Percentiles rank a stretch among this genome's conserved stretches.
Conservation (phyloP, 2,888 invertebrate species). For the Tillus elongatus region DNA sequence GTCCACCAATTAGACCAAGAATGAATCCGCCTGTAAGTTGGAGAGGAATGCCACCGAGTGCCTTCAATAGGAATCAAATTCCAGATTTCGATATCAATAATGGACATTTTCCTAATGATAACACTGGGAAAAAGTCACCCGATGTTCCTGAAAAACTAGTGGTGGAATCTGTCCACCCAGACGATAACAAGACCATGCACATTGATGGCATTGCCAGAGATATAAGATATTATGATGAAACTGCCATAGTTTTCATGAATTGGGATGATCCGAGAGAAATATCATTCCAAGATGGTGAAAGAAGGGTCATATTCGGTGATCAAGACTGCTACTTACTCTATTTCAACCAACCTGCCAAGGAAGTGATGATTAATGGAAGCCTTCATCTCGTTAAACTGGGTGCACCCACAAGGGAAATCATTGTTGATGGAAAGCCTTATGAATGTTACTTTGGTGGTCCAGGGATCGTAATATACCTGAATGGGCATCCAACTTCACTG, state of each 20-base stretch:
- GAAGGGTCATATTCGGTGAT: slow-evolving; percentile 68
- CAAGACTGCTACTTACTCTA: slow-evolving; percentile 56
- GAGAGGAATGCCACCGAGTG: slow-evolving; percentile 24
- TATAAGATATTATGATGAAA: slow-evolving; percentile 78
- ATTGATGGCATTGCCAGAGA: slow-evolving; percentile 75
- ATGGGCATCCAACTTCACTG: slow-evolving; percentile 66
- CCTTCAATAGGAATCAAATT: slow-evolving; percentile 15
- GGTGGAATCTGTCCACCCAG: slow-evolving; percentile 45
- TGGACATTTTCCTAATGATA: background rate
- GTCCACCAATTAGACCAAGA: slow-evolving; percentile 23
- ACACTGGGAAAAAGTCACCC: slow-evolving; percentile 21
- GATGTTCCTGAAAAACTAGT: slow-evolving; percentile 18
- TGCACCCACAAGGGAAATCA: slow-evolving; percentile 84
- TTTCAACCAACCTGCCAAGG: slow-evolving; percentile 59
- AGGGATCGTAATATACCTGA: slow-evolving; percentile 70
- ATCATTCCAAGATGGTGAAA: slow-evolving; percentile 70
- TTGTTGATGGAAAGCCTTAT: slow-evolving; percentile 79
- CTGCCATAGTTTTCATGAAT: slow-evolving; percentile 74
- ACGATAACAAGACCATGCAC: slow-evolving; percentile 68
- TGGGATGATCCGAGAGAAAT: slow-evolving; percentile 82
- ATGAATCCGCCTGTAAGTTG: slow-evolving; percentile 23
- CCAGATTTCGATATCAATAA: slow-evolving; percentile 12
- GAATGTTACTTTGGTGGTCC: slow-evolving; percentile 91
- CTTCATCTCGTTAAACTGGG: slow-evolving; percentile 77
- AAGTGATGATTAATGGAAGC: slow-evolving; percentile 63